Evolutionary conservation across 2,888 invertebrate genomes (phyloP).

Genomic region (Cataglyphis altisquamis): DNA sequence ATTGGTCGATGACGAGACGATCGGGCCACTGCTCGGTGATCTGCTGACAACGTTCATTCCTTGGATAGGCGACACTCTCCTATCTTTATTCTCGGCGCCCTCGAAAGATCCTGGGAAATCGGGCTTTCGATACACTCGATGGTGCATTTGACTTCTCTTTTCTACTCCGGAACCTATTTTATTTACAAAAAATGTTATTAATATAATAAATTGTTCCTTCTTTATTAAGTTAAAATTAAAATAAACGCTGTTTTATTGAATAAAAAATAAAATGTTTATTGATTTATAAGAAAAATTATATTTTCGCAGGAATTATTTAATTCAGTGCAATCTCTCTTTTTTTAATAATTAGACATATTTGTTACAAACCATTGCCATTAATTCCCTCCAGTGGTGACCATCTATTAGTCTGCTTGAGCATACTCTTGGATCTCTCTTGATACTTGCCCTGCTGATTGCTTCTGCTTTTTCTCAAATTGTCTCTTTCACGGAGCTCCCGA

Average conservation of each 20-base stretch:
- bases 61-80: conserved; percentile 78
- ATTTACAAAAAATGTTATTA: neutral
- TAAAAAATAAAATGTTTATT: neutral
- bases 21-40: conserved; percentile 78
- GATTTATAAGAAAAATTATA: neutral
- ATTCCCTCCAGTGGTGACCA: conserved; percentile 77
- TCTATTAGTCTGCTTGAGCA: conserved; percentile 76
- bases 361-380: conserved; percentile 69
- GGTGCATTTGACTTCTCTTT: conserved; percentile 69
- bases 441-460: conserved; percentile 73
- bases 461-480: conserved; percentile 71
- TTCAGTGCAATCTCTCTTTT: neutral
- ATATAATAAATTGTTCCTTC: neutral
- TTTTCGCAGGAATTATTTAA: neutral
- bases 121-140: conserved; percentile 74
- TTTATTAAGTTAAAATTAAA: neutral
- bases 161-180: conserved; percentile 54
- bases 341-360: neutral
- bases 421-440: conserved; percentile 79
- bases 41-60: conserved; percentile 73
- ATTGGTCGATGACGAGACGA: conserved; percentile 83
- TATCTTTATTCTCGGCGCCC: conserved; percentile 67
- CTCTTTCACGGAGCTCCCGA: conserved; percentile 72
- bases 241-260: neutral
- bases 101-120: conserved; percentile 74